Evolutionary conservation across 2,797 vertebrate species (phyloP).

Genomic region (Tympanoctomys barrerae): DNA sequence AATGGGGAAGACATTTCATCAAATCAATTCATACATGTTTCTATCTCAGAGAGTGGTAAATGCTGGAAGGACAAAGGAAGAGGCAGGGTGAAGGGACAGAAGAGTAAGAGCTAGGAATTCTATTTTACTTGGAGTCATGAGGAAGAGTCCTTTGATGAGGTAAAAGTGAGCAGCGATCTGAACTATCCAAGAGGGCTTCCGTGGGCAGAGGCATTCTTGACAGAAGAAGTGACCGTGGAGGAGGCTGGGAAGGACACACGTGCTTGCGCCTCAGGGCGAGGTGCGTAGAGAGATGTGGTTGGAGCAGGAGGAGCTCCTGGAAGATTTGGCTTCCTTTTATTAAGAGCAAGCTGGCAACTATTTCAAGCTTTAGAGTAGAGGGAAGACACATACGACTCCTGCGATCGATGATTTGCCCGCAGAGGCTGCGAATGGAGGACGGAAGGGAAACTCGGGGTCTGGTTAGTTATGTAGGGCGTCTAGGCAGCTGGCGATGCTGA

Average conservation of each 20-base stretch:
- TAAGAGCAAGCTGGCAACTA: background rate
- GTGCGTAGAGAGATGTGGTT: background rate
- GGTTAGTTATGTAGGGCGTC: background rate
- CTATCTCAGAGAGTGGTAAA: background rate
- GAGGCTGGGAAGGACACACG: background rate
- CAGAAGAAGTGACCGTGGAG: background rate
- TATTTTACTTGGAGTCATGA: background rate
- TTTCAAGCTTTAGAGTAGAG: background rate
- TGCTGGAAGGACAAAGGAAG: background rate
- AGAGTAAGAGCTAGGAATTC: accelerated
- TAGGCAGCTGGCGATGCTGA: background rate
- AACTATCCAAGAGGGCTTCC: background rate
- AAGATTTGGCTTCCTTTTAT: background rate
- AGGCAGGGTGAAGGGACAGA: background rate
- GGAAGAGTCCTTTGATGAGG: background rate
- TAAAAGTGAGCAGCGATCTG: background rate
- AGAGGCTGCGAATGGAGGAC: background rate
- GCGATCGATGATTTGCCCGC: background rate
- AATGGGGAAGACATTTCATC: background rate
- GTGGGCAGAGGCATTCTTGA: background rate
- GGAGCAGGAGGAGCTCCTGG: background rate
- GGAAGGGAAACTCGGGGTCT: background rate
- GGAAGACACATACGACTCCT: background rate
- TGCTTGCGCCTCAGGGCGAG: background rate
- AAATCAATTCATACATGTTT: background rate